These are phyloP conservation scores for Pyrgus malvae DNA, from an alignment of 2,888 invertebrate genomes.

Conservation along the genomic window DNA sequence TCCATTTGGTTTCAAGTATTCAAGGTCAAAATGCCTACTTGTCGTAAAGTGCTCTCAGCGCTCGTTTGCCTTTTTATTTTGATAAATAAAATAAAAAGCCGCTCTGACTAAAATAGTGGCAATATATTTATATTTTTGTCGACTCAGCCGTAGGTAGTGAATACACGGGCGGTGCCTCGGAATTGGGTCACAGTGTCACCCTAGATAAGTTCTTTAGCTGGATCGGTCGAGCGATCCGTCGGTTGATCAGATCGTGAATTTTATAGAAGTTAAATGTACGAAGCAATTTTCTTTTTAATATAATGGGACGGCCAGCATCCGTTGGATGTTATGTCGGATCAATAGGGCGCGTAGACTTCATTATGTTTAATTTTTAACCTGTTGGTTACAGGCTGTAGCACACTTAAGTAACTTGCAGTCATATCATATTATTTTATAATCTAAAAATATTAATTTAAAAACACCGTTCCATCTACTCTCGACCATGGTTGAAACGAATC, in stretches of 20 bases:
- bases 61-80: constrained; percentile 1
- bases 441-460: no score
- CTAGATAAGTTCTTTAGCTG: constrained; percentile 44
- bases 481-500: no score
- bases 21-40: neutral
- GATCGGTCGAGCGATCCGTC: constrained; percentile 51
- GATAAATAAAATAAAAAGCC: constrained; percentile 1
- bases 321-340: no score
- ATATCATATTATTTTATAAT: no score
- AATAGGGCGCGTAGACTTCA: no score
- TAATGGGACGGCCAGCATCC: no score
- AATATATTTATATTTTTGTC: constrained; percentile 13
- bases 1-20: neutral
- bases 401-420: no score
- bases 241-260: constrained; percentile 23
- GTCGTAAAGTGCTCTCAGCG: neutral
- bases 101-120: constrained; percentile 9
- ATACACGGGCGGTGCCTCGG: constrained; percentile 51
- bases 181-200: constrained; percentile 70
- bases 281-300: no score
- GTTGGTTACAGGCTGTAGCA: no score
- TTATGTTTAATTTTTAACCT: no score
- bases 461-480: no score
- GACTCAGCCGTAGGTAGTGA: constrained; percentile 28
- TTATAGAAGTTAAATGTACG: no score